These are phyloP conservation scores for Amblyjoppa proteus DNA, from an alignment of 2,888 invertebrate genomes.

Conservation along the genomic window DNA sequence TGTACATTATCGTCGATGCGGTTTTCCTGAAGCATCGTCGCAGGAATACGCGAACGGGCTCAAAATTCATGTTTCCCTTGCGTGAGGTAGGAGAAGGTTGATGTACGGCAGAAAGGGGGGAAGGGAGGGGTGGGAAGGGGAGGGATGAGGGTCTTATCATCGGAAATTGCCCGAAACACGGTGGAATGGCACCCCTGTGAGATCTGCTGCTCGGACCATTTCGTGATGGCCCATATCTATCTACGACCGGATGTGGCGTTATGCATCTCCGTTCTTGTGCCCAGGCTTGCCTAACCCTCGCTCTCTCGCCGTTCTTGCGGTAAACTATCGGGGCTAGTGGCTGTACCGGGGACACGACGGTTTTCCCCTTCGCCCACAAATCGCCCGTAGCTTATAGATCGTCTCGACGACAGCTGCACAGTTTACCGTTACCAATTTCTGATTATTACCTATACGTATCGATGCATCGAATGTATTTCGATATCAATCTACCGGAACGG, in stretches of 20 bases:
- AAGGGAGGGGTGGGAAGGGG: neutral
- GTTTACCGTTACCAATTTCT: slow-evolving; percentile 60
- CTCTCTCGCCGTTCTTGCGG: slow-evolving; percentile 41
- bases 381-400: slow-evolving; percentile 38
- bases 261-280: slow-evolving; percentile 59
- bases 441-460: slow-evolving; percentile 43
- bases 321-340: slow-evolving; percentile 38
- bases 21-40: neutral
- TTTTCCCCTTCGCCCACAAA: slow-evolving; percentile 42
- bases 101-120: too few relatives aligned
- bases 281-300: slow-evolving; percentile 27
- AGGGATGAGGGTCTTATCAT: slow-evolving; percentile 56
- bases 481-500: neutral
- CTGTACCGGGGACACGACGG: neutral
- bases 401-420: slow-evolving; percentile 61
- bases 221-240: slow-evolving; percentile 61
- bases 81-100: slow-evolving; percentile 1
- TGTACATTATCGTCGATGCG: neutral
- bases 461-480: slow-evolving; percentile 27
- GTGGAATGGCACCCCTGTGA: slow-evolving; percentile 61
- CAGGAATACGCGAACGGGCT: neutral
- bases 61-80: slow-evolving; percentile 42
- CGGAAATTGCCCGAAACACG: slow-evolving; percentile 67
- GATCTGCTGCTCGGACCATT: slow-evolving; percentile 55
- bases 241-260: slow-evolving; percentile 68